Evolutionary conservation across 30 jellyfish, hydroid and myxozoan species (phyloP).

Genomic region (Aurelia coerulea): DNA sequence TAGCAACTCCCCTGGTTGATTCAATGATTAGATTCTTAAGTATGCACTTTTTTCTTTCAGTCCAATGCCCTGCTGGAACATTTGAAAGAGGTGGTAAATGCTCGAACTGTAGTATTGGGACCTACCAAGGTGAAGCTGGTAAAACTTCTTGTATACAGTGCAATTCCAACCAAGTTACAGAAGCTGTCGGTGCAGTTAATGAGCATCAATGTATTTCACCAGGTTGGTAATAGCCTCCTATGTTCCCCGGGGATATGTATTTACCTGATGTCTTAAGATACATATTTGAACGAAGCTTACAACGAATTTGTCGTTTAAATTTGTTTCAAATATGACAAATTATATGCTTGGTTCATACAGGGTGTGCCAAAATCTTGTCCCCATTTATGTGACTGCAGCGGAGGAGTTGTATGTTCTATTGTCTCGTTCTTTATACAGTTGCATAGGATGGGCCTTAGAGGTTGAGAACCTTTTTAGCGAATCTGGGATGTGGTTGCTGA

Average conservation of each 20-base stretch:
- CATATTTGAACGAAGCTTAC: too few relatives aligned
- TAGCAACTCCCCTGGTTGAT: too few relatives aligned
- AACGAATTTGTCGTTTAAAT: too few relatives aligned
- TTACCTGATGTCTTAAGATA: background rate
- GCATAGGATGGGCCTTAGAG: too few relatives aligned
- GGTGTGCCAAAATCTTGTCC: too few relatives aligned
- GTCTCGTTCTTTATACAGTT: too few relatives aligned
- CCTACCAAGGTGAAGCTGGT: conserved; percentile 65
- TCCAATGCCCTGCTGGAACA: conserved; percentile 62
- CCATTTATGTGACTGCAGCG: too few relatives aligned
- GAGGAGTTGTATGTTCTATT: too few relatives aligned
- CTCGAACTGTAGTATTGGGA: conserved; percentile 44
- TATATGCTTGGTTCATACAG: too few relatives aligned
- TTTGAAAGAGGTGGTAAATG: conserved; percentile 57
- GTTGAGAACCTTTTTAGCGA: too few relatives aligned
- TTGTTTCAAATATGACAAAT: too few relatives aligned
- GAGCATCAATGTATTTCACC: conserved; percentile 52
- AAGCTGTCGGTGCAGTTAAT: conserved; percentile 40
- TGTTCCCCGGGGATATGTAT: background rate
- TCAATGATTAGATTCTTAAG: background rate
- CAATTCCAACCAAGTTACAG: conserved; percentile 44
- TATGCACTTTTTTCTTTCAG: conserved; percentile 9
- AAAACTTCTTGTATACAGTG: conserved; percentile 41
- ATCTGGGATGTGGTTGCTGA: too few relatives aligned
- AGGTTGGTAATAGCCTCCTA: conserved; percentile 3